Evolutionary conservation across 2,797 vertebrate species (phyloP).

Genomic region (Eleutherodactylus coqui): DNA sequence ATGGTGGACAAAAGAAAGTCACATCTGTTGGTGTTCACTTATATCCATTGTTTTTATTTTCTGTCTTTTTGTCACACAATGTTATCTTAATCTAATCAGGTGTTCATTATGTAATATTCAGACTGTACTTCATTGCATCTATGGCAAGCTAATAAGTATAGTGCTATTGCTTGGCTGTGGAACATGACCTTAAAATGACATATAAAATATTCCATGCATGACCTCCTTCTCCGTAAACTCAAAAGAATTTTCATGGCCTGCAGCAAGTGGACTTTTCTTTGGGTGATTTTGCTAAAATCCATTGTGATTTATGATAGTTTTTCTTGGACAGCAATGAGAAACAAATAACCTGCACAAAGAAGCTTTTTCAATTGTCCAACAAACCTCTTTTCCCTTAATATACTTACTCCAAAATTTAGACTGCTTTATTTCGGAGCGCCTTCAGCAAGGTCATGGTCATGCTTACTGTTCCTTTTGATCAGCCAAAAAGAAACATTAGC

Average conservation of each 20-base stretch:
- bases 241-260: conserved; percentile 31
- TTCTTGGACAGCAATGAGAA: neutral
- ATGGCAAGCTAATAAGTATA: neutral
- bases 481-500: neutral
- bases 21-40: neutral
- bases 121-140: neutral
- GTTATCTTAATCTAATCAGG: neutral
- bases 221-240: conserved; percentile 21
- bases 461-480: neutral
- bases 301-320: conserved; percentile 7
- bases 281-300: conserved; percentile 18
- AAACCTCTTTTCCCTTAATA: conserved; percentile 4
- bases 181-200: conserved; percentile 45
- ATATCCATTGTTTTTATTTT: neutral
- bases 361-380: neutral
- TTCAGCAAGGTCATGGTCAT: neutral
- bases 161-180: neutral
- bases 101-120: neutral
- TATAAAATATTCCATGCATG: conserved; percentile 49
- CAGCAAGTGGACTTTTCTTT: conserved; percentile 27
- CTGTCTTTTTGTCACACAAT: neutral
- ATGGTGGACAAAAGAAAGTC: too few species aligned
- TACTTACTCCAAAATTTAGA: neutral
- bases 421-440: neutral
- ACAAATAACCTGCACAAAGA: neutral